Evolutionary conservation across 1,140 invertebrate genomes (phyloP).

Genomic region (Pantala flavescens): DNA sequence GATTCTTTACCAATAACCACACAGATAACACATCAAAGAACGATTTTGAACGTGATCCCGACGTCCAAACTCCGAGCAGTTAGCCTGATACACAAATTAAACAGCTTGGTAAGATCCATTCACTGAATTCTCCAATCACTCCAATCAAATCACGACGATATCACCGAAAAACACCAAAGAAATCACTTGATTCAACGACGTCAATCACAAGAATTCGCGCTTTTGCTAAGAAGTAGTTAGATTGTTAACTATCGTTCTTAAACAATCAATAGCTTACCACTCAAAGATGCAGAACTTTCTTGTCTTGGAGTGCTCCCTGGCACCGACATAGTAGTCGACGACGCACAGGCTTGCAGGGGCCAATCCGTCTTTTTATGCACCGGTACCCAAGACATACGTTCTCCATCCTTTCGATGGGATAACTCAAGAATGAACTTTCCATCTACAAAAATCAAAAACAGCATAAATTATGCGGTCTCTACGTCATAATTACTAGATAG

Average conservation of each 20-base stretch:
- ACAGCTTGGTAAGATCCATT: too few species aligned
- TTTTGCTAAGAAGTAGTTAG: too few species aligned
- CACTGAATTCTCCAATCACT: too few species aligned
- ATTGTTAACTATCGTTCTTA: too few species aligned
- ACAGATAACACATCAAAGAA: neutral
- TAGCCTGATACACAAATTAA: too few species aligned
- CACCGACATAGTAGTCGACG: conserved; percentile 35
- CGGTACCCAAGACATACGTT: conserved; percentile 71
- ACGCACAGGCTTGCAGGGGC: conserved; percentile 48
- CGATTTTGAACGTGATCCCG: neutral
- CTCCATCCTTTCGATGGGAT: conserved; percentile 67
- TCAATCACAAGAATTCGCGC: too few species aligned
- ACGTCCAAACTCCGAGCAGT: too few species aligned
- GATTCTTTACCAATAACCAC: neutral
- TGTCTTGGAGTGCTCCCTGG: conserved; percentile 48
- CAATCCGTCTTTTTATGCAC: conserved; percentile 77
- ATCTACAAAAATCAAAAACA: conserved; percentile 38
- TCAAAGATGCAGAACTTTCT: conserved; percentile 48
- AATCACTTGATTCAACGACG: too few species aligned
- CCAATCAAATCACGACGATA: too few species aligned
- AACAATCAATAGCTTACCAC: conserved; percentile 36
- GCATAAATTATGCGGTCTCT: too few species aligned
- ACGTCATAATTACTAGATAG: neutral
- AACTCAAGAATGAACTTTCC: conserved; percentile 80
- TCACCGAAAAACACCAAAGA: too few species aligned